A percentile compares a stretch with the other conserved stretches of the same genome.
These are phyloP conservation scores for Papilio gigon DNA, from an alignment of 2,888 invertebrate species.

Conservation along the genomic window DNA sequence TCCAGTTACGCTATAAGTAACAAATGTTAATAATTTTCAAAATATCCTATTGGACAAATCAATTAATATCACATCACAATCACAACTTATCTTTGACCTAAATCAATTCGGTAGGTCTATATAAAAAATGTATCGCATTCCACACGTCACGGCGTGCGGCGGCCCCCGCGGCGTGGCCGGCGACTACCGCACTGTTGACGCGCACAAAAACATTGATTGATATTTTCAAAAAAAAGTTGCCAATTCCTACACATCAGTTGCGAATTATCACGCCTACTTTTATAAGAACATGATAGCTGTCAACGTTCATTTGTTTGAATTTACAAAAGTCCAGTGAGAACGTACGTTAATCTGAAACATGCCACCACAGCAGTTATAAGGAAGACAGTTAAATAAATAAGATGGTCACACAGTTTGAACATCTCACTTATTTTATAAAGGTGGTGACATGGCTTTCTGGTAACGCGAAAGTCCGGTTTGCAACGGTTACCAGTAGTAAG, in stretches of 20 bases:
- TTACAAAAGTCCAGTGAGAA: too few species aligned
- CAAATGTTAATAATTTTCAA: background rate
- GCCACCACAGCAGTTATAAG: background rate
- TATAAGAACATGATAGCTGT: slow-evolving; percentile 39
- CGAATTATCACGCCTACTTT: slow-evolving; percentile 75
- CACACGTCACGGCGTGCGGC: slow-evolving; percentile 52
- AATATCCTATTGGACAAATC: background rate
- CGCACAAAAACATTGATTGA: slow-evolving; percentile 64
- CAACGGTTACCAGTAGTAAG: too few species aligned
- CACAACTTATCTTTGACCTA: slow-evolving; percentile 48
- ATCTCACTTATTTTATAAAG: slow-evolving; percentile 7
- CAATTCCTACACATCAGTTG: slow-evolving; percentile 59
- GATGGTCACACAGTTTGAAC: background rate
- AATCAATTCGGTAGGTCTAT: slow-evolving; percentile 47
- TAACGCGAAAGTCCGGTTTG: too few species aligned
- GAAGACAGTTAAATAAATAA: background rate
- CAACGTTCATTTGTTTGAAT: background rate
- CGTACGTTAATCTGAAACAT: background rate
- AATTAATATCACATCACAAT: slow-evolving; percentile 43
- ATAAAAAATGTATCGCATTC: slow-evolving; percentile 56
- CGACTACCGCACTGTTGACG: slow-evolving; percentile 50
- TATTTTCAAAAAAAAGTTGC: slow-evolving; percentile 60
- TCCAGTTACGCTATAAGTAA: too few species aligned
- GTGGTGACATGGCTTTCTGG: background rate
- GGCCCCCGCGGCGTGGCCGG: slow-evolving; percentile 62